These are phyloP conservation scores for Percopsis omiscomaycus DNA, from an alignment of 2,797 vertebrate genomes.

Conservation along the genomic window DNA sequence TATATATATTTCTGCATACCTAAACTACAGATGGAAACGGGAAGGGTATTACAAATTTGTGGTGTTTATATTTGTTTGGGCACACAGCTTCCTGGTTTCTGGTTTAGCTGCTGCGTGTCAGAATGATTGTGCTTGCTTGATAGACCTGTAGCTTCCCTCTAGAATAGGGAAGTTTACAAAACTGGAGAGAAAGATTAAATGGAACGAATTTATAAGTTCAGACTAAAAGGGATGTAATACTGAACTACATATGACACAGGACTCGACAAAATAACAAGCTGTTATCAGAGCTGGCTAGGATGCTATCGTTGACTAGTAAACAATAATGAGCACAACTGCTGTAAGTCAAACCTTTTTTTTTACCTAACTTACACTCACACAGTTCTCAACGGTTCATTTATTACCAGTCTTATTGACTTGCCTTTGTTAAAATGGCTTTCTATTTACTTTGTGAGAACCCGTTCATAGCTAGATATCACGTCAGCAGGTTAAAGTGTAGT, in stretches of 20 bases:
- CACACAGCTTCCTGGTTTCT: too few species aligned
- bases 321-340: conserved; percentile 52
- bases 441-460: neutral
- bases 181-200: too few species aligned
- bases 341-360: conserved; percentile 54
- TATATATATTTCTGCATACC: too few species aligned
- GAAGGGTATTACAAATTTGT: too few species aligned
- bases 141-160: too few species aligned
- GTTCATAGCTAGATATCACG: conserved; percentile 5
- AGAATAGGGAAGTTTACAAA: too few species aligned
- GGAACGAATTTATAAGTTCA: too few species aligned
- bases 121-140: too few species aligned
- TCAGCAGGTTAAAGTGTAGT: conserved; percentile 18
- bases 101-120: too few species aligned
- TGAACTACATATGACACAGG: conserved; percentile 17
- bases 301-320: conserved; percentile 3
- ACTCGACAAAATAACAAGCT: conserved; percentile 7
- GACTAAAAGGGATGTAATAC: conserved; percentile 16
- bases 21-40: too few species aligned
- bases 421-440: neutral
- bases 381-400: neutral
- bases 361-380: neutral
- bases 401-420: neutral
- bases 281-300: neutral
- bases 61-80: too few species aligned